Base-by-base conservation (phyloP, 2,888 invertebrate genomes). In the Perithous albicinctus region DNA sequence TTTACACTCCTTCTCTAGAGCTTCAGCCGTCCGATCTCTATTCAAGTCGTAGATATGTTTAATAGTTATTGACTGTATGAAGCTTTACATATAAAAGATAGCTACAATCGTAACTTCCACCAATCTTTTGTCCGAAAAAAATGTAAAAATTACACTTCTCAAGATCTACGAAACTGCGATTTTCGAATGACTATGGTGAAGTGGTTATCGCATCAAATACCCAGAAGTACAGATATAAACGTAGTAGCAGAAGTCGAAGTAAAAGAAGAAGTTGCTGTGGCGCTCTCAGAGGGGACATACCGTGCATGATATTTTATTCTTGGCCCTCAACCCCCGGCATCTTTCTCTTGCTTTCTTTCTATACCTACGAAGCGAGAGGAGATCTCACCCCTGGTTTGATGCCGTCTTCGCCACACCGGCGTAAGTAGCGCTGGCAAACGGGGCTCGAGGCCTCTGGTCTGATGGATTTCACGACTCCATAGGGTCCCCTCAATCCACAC, bases 391-490 rank as follows among this genome's bases (percentile, higher is more conserved):
- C 83, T 85, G 83, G 87, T 87, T 88, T 88, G 89, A 88, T 86
- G 87, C 86, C 86, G 86, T 89, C 89, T 87, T 86, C 85, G 88
- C 86, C 86, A 80, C 85, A 85, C 85, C 85, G 77, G 73, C 87
- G 89, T 90, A 88, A 90, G 89, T 89, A 90, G 89, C 89, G 86
- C 86, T 82, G 80, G 89, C 87, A 89, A 89, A 88, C 89, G 87
- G 88, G 85, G 85, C 87, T 86, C 85, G 86, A 87, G 88, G 88
- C 87, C 82, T 79, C 86, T 86, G 86, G 88, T 87, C 90, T 91
- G 91, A 91, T 90, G 91, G 90, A 91, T 91, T 91, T 91, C 90
- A 91, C 88, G 91, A 91, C 89, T 87, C 91, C 91, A 86, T 86
- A 64, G 91, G 91, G 91, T 90, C 87, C 89, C 89, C 88, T 91